A percentile compares a stretch with the other conserved stretches of the same genome.
Conservation (phyloP, 2,797 vertebrate species). For the Sylvilagus floridanus region DNA sequence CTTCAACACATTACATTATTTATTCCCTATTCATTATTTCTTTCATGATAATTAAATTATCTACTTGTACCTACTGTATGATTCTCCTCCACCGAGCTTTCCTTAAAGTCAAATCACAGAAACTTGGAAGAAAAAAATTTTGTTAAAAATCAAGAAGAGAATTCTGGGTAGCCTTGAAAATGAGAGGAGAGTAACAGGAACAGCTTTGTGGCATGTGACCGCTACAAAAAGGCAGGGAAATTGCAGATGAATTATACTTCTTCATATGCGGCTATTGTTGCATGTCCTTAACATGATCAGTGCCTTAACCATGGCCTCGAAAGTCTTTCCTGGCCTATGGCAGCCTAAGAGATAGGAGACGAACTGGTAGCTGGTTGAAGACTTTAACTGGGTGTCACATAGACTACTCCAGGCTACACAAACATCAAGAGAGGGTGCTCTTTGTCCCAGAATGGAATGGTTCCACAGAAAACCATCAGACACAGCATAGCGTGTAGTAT, state of each 20-base stretch:
- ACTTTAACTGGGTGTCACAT: not conserved
- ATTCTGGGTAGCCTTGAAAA: slow-evolving; percentile 53
- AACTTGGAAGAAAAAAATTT: not conserved
- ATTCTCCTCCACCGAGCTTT: not conserved
- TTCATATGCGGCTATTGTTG: not conserved
- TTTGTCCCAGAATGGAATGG: not conserved
- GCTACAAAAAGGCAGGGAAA: not conserved
- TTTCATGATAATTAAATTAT: slow-evolving; percentile 1
- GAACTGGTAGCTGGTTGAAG: not conserved
- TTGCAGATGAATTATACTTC: slow-evolving; percentile 30
- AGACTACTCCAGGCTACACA: not conserved
- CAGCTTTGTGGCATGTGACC: slow-evolving; percentile 45
- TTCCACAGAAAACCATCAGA: not conserved
- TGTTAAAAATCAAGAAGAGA: slow-evolving; percentile 50
- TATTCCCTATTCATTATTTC: not conserved
- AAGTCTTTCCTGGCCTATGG: not conserved
- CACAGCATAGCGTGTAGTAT: not conserved
- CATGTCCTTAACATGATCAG: not conserved
- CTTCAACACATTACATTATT: not conserved
- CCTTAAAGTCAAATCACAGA: slow-evolving; percentile 40
- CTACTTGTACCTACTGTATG: not conserved
- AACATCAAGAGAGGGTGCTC: not conserved
- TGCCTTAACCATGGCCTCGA: not conserved
- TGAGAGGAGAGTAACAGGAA: not conserved
- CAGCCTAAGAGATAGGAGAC: not conserved